These are phyloP conservation scores for Anas flavirostris DNA, from an alignment of 2,797 vertebrate genomes.

Conservation along the genomic window DNA sequence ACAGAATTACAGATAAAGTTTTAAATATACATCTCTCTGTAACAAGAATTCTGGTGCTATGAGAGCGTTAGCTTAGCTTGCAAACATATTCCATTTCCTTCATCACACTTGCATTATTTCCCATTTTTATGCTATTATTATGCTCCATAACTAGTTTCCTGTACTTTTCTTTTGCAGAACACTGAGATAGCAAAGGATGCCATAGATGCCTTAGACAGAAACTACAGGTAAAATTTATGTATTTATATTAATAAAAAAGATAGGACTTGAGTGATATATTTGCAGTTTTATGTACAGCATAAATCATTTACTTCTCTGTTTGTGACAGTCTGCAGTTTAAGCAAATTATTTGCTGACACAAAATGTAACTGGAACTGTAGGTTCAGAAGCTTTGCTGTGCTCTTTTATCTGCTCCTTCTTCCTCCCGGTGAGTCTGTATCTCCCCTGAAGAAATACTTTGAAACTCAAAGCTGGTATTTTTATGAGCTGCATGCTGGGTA, in stretches of 20 bases:
- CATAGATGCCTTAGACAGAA: background rate
- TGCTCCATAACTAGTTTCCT: background rate
- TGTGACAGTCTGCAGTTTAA: conserved; percentile 50
- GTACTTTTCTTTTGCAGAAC: background rate
- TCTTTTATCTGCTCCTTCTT: conserved; percentile 41
- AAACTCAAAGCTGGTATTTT: background rate
- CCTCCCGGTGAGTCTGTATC: background rate
- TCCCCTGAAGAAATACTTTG: conserved; percentile 27
- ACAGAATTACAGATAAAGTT: background rate
- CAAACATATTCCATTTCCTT: background rate
- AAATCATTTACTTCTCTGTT: conserved; percentile 44
- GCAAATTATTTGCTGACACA: conserved; percentile 62
- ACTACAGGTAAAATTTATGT: background rate
- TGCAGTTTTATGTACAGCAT: background rate
- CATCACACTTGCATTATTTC: background rate
- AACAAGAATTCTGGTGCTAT: background rate
- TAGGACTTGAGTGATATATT: conserved; percentile 28
- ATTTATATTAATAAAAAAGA: conserved; percentile 42
- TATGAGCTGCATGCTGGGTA: background rate
- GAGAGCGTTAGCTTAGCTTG: background rate
- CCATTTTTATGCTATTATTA: background rate
- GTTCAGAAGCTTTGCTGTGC: conserved; percentile 1
- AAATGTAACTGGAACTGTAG: background rate
- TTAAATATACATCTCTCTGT: background rate
- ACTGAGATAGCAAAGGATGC: background rate